Evolutionary conservation across 1,140 invertebrate genomes (phyloP).

Genomic region (Episyrphus balteatus): DNA sequence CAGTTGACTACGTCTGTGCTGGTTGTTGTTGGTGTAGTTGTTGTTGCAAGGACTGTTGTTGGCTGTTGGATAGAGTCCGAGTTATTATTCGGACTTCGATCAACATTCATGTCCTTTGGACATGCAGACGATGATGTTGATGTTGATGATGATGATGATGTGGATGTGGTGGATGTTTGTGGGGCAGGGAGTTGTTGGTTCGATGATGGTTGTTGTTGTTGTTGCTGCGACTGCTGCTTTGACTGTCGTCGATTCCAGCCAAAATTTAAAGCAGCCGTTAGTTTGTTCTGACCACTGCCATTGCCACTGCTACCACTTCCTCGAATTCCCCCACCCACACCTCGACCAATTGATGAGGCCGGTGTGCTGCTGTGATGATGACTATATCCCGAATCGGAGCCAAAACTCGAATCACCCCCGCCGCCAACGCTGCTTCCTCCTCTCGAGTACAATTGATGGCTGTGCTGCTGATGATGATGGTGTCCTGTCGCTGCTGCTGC

Average conservation of each 20-base stretch:
- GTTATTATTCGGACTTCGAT: neutral
- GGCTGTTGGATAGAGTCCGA: neutral
- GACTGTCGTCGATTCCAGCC: slow-evolving; percentile 18
- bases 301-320: slow-evolving; percentile 8
- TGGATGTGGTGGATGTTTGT: neutral
- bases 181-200: neutral
- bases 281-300: slow-evolving; percentile 13
- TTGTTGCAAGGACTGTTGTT: slow-evolving; percentile 16
- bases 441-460: slow-evolving; percentile 35
- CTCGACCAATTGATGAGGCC: slow-evolving; percentile 32
- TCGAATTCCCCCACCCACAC: slow-evolving; percentile 17
- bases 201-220: neutral
- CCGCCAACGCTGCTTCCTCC: neutral
- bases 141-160: neutral
- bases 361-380: slow-evolving; percentile 43
- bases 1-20: neutral
- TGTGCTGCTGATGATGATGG: slow-evolving; percentile 36
- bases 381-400: slow-evolving; percentile 57
- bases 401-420: slow-evolving; percentile 44
- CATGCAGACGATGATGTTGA: neutral
- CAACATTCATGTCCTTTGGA: neutral
- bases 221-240: slow-evolving; percentile 3
- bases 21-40: slow-evolving; percentile 24
- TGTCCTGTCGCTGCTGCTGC: slow-evolving; percentile 40
- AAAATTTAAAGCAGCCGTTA: slow-evolving; percentile 26